These are phyloP conservation scores for Oncorhynchus gorbuscha DNA, from an alignment of 2,113 vertebrate genomes.

Conservation along the genomic window DNA sequence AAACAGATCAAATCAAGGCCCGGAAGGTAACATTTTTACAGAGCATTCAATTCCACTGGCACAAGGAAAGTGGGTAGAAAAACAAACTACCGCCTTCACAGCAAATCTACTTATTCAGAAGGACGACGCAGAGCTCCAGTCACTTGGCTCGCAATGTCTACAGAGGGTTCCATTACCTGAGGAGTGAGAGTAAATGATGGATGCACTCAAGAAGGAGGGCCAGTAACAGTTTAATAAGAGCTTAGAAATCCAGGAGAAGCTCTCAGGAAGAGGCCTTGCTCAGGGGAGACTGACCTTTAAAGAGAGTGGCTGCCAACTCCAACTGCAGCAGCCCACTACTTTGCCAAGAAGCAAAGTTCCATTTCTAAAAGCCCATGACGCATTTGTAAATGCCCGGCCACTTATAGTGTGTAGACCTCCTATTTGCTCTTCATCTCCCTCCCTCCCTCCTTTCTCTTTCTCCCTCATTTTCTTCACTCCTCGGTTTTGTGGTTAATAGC, in stretches of 20 bases:
- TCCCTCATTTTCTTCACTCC: background rate
- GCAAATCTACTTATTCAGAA: conserved; percentile 32
- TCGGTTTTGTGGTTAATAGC: conserved; percentile 45
- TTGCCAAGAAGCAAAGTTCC: conserved; percentile 30
- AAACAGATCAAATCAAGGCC: background rate
- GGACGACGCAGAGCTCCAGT: conserved; percentile 3
- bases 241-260: conserved; percentile 21
- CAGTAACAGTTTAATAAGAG: conserved; percentile 31
- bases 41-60: background rate
- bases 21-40: background rate
- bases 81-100: background rate
- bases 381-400: conserved; percentile 36
- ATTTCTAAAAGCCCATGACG: conserved; percentile 32
- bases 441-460: background rate
- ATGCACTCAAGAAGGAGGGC: conserved; percentile 19
- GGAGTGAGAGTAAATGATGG: conserved; percentile 33
- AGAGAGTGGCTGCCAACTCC: background rate
- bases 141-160: conserved; percentile 30
- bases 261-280: conserved; percentile 17
- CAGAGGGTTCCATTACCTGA: conserved; percentile 8
- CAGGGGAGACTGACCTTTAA: conserved; percentile 18
- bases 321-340: background rate
- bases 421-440: background rate
- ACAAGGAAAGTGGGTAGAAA: background rate
- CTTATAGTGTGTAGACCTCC: conserved; percentile 29